Percentiles rank a stretch among this genome's conserved stretches.
Conservation (phyloP, 1,140 invertebrate genomes). For the Scaptomyza montana region DNA sequence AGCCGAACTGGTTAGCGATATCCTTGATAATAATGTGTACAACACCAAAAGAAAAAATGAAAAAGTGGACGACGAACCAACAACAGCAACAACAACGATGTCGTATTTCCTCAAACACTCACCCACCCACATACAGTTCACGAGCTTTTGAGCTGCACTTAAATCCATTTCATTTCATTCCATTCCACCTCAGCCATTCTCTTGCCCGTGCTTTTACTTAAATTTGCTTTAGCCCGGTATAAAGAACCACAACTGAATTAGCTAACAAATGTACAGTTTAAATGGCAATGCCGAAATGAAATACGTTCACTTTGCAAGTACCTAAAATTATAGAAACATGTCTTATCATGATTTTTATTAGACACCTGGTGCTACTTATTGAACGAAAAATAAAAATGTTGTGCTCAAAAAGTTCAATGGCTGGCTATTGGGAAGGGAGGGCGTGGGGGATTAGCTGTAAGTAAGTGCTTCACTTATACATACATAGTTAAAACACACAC, state of each 20-base stretch:
- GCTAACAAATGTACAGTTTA: constrained; percentile 12
- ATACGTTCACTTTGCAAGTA: background rate
- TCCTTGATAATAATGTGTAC: constrained; percentile 72
- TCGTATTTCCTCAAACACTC: background rate
- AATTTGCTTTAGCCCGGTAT: constrained; percentile 5
- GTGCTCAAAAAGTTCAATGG: background rate
- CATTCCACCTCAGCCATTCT: constrained; percentile 31
- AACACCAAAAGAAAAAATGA: constrained; percentile 35
- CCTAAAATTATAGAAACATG: background rate
- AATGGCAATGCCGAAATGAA: too few species aligned
- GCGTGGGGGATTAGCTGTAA: too few species aligned
- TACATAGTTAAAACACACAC: background rate
- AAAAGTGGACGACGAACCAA: constrained; percentile 42
- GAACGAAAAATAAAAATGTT: background rate
- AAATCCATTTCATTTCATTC: constrained; percentile 59
- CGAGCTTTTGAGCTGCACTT: constrained; percentile 28
- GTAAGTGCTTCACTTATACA: background rate
- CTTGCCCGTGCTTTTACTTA: background rate
- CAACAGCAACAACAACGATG: constrained; percentile 5
- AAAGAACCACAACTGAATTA: constrained; percentile 35
- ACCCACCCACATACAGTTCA: too few species aligned
- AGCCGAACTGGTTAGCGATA: constrained; percentile 62
- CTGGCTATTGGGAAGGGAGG: too few species aligned
- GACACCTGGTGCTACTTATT: background rate
- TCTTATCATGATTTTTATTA: background rate